These are phyloP conservation scores for Leucoma salicis DNA, from an alignment of 2,888 invertebrate species.

Conservation along the genomic window DNA sequence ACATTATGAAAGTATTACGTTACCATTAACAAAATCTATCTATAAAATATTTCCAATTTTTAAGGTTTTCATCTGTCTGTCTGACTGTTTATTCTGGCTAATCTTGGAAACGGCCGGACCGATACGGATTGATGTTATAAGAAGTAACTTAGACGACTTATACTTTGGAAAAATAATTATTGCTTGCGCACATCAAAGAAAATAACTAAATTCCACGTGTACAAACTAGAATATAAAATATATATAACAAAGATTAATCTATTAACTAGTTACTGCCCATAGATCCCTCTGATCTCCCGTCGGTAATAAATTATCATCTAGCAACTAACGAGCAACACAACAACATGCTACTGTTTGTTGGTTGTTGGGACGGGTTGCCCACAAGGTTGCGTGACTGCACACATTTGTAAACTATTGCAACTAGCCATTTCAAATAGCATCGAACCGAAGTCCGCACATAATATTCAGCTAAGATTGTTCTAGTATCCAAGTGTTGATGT, in stretches of 20 bases:
- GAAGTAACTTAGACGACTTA: too few species aligned
- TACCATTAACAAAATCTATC: too few species aligned
- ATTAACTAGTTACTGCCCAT: conserved; percentile 12
- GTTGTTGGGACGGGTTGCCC: conserved; percentile 27
- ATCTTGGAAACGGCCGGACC: too few species aligned
- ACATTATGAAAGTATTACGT: too few species aligned
- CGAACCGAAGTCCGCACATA: conserved; percentile 1
- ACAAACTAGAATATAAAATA: conserved; percentile 3
- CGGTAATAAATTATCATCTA: conserved; percentile 14
- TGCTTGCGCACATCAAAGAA: too few species aligned
- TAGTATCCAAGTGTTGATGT: conserved; percentile 19
- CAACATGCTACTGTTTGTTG: conserved; percentile 33
- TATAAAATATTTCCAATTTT: too few species aligned
- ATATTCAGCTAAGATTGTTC: conserved; percentile 21
- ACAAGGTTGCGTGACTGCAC: conserved; percentile 67
- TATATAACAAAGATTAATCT: conserved; percentile 12
- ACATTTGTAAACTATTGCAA: conserved; percentile 62
- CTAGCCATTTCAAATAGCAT: conserved; percentile 50
- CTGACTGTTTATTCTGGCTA: too few species aligned
- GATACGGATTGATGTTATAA: too few species aligned
- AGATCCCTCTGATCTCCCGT: conserved; percentile 11
- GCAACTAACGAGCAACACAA: conserved; percentile 13
- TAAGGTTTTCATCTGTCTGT: too few species aligned
- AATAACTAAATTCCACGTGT: too few species aligned
- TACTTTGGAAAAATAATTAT: too few species aligned